Percentiles rank a stretch among this genome's conserved stretches.
Evolutionary conservation across 2,113 vertebrate species (phyloP).

Genomic region (Mirounga angustirostris): DNA sequence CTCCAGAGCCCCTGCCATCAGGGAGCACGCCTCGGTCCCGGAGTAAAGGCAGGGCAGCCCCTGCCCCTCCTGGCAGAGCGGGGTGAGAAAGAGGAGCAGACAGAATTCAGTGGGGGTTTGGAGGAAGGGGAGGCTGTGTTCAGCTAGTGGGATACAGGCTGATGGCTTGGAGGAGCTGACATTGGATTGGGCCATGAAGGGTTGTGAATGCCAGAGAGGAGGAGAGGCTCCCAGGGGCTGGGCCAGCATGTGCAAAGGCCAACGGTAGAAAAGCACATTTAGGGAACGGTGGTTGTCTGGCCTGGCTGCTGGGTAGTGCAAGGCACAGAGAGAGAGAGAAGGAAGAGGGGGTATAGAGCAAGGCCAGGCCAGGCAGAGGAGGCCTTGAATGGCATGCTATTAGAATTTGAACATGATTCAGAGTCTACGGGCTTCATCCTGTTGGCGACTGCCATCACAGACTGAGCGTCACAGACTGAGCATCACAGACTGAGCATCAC

Average conservation of each 20-base stretch:
- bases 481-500: not conserved
- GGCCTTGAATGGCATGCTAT: rapidly evolving
- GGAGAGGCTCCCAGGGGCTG: too few relatives aligned
- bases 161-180: too few relatives aligned
- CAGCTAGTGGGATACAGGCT: rapidly evolving
- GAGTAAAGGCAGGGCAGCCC: not conserved
- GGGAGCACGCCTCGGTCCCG: not conserved
- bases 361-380: not conserved
- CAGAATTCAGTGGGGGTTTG: rapidly evolving
- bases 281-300: rapidly evolving
- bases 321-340: not conserved
- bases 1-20: not conserved
- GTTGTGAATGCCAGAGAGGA: too few relatives aligned
- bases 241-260: too few relatives aligned
- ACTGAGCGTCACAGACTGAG: not conserved
- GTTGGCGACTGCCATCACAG: not conserved
- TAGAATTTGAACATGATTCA: not conserved
- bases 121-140: not conserved
- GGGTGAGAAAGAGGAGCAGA: not conserved
- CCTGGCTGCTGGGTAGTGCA: not conserved
- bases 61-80: not conserved
- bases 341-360: not conserved
- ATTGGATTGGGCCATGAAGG: not conserved
- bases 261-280: not conserved
- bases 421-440: not conserved